Conservation (phyloP, 2,888 invertebrate genomes). For the Hypena proboscidalis region DNA sequence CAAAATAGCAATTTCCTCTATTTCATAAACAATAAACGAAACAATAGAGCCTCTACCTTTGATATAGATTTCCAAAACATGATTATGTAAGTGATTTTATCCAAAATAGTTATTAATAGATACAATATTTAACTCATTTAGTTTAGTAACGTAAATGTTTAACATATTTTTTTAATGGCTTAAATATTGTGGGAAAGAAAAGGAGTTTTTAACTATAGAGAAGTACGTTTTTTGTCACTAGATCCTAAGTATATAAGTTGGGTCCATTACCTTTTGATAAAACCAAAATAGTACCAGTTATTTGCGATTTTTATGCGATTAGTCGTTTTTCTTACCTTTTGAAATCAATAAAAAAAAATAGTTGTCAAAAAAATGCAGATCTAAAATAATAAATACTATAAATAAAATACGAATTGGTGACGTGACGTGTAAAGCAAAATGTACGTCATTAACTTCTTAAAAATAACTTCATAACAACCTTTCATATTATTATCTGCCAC, state of each 20-base stretch:
- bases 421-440: too few relatives aligned
- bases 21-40: constrained; percentile 39
- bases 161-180: constrained; percentile 13
- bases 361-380: neutral
- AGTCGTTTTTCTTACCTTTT: neutral
- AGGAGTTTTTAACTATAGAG: constrained; percentile 11
- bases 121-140: constrained; percentile 27
- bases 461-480: constrained; percentile 25
- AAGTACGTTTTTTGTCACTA: constrained; percentile 9
- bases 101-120: constrained; percentile 29
- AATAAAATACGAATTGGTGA: too few relatives aligned
- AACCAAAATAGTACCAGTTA: constrained; percentile 2
- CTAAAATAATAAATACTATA: too few relatives aligned
- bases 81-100: constrained; percentile 38
- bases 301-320: constrained; percentile 2
- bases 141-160: constrained; percentile 9
- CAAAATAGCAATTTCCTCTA: constrained; percentile 44
- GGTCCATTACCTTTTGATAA: constrained; percentile 4
- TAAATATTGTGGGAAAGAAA: neutral
- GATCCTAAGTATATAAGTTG: too few relatives aligned
- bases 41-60: constrained; percentile 29
- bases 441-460: constrained; percentile 6
- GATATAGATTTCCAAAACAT: constrained; percentile 39
- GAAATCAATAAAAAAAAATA: neutral
- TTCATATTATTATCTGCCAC: constrained; percentile 29